Evolutionary conservation across 2,797 vertebrate genomes (phyloP), one percentile per base, ranked within the genome.

Genomic region (Urosaurus nigricauda): DNA sequence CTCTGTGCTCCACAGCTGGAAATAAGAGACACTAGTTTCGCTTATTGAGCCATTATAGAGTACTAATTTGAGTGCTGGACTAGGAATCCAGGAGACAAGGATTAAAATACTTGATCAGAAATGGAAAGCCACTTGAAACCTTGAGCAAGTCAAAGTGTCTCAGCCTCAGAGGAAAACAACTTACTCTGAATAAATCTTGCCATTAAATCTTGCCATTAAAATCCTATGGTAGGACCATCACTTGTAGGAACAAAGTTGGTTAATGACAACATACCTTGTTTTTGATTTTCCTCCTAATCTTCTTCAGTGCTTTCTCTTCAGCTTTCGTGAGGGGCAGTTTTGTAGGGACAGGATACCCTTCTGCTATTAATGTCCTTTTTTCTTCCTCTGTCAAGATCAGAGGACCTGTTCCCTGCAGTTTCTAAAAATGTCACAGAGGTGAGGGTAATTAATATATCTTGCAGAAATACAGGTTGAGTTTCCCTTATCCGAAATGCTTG

Each of bases 261-360:
- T 2, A 78, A 89, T n/a, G 40, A 13, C 47, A 2, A 26, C 84
- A 93, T 86, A 99, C 99, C 98, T 99, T 99, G 89, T 99, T 99
- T 93, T 99, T 99, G 95, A 99, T 99, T 96, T 99, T 99, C 95
- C 99, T 97, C 92, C 99, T 98, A 90, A 99, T 99, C 97, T 99
- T 99, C 96, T 99, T 99, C 88, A 99, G 96, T 2, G 99, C 98
- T 89, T 99, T 99, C 96, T 99, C 99, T 95, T 99, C 99, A 0
- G 98, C 97, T 93, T 99, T 99, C 79, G 98, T 98, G 74, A 99
- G 97, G 1, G 99, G 99, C 92, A 99, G 95, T 87, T 99, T 99
- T 91, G 97, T 99, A 87, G 99, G 99, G 71, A 99, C 98, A 0
- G 99, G 98, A 93, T 99, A 99, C 32, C 99, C 99, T 94, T 99